Base-by-base conservation (phyloP, 2,888 invertebrate genomes). In the Leucozona laternaria region DNA sequence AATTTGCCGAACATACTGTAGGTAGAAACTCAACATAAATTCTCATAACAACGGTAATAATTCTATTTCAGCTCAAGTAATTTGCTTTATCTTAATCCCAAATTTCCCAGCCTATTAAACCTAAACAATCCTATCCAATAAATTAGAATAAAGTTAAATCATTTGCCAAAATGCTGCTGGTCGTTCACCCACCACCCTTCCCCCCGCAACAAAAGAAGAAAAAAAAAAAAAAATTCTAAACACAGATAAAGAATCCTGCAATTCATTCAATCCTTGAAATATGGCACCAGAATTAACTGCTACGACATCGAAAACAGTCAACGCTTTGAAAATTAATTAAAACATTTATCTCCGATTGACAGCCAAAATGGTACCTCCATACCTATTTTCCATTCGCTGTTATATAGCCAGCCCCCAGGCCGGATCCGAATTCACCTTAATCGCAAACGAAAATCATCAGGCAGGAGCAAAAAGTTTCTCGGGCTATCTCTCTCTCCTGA, bases 291-390 rank as follows among this genome's bases (percentile, higher is more conserved):
- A 80, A 77, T 85, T 60, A 81, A 85, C 81, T 81, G 58, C 31
- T 48, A 45, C 68, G 60, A 72, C 73, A 72, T 83, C 62, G 80
- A 85, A 78, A 81, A 81, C 75, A 85, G 85, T 85, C 85, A 85
- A 78, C 77, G 68, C 76, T 48, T 37, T n/a, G 73, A 72, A 60
- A 68, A 85, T 85, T 85, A 81, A 85, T 85, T 85, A 85, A 85
- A 81, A 81, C 85, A 85, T 85, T 85, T 85, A 81, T 85, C 85
- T 85, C 73, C 62, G 40, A 77, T 81, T 85, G 85, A 53, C 85
- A 81, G 72, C 43, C 25, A 17, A 58, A 77, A 77, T 77, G 60
- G 72, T 58, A 68, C 58, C 48, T 48, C 8, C 17, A 25, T 40
- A 17, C 22, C 13, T 45, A 62, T 50, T 64, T 58, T 53, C 66